Evolutionary conservation across 2,113 vertebrate genomes (phyloP).

Genomic region (Gallinago media): DNA sequence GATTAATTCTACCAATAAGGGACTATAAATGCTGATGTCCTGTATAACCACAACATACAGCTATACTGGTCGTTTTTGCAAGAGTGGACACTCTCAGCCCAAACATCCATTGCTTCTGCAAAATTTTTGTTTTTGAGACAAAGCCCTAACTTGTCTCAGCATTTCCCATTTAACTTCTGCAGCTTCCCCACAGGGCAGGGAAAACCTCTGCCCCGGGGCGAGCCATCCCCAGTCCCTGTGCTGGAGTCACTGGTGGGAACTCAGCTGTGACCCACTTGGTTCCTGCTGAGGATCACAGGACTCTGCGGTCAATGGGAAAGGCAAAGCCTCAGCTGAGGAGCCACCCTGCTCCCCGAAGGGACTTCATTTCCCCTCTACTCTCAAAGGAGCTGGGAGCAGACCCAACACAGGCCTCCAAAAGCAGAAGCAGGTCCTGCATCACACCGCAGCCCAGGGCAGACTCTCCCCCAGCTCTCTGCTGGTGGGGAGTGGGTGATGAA

Average conservation of each 20-base stretch:
- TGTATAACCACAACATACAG: not conserved
- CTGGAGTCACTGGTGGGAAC: slow-evolving; percentile 35
- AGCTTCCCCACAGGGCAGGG: not conserved
- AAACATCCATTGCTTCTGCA: not conserved
- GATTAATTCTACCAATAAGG: not conserved
- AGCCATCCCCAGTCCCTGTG: not conserved
- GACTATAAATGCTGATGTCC: not conserved
- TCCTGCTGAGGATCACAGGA: slow-evolving; percentile 12
- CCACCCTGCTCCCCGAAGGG: not conserved
- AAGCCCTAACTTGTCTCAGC: slow-evolving; percentile 24
- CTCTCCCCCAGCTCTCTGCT: not conserved
- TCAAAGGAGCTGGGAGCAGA: not conserved
- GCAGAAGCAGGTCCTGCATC: not conserved
- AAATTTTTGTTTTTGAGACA: not conserved
- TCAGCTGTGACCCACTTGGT: not conserved
- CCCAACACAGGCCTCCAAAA: not conserved
- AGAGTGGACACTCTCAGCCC: not conserved
- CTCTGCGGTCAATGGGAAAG: not conserved
- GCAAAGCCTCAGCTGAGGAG: not conserved
- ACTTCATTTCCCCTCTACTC: not conserved
- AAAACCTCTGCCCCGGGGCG: not conserved
- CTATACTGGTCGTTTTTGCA: rapidly evolving
- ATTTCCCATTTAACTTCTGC: slow-evolving; percentile 18
- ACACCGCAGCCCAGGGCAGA: not conserved
- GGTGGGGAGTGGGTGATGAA: not conserved